phyloP scores from a whole-genome alignment of 2,888 invertebrate genomes.

The Augochlorella aurata region DNA sequence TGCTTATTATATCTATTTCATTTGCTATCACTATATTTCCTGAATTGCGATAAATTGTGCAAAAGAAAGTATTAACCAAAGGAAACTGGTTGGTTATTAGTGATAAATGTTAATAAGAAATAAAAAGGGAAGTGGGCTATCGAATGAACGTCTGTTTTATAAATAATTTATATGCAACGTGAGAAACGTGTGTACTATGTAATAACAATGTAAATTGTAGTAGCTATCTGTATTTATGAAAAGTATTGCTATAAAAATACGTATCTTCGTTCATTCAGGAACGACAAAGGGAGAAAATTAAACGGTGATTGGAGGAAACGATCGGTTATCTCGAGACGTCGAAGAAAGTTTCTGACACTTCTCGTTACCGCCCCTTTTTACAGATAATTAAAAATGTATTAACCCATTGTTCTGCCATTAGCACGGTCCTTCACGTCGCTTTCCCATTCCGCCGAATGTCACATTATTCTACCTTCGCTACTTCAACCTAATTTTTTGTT shows the following conservation, averaged over 20 bases:
- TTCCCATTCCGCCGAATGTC: background rate
- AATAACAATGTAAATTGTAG: too few species aligned
- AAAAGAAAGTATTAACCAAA: too few species aligned
- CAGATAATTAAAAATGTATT: background rate
- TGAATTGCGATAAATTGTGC: too few species aligned
- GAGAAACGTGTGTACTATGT: too few species aligned
- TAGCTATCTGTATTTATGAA: too few species aligned
- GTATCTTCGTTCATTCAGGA: background rate
- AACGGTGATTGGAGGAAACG: background rate
- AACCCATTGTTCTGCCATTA: background rate
- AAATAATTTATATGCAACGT: too few species aligned
- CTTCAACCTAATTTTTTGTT: background rate
- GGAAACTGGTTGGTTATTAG: too few species aligned
- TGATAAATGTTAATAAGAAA: too few species aligned
- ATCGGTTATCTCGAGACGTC: conserved; percentile 2
- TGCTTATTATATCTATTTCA: too few species aligned
- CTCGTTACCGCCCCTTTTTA: background rate
- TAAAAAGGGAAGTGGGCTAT: too few species aligned
- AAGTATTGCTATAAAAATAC: background rate
- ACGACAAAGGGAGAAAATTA: background rate
- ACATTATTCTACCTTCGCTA: background rate
- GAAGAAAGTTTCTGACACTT: conserved; percentile 4
- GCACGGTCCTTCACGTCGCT: background rate
- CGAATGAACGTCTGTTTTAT: too few species aligned
- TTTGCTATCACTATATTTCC: too few species aligned